phyloP scores from a whole-genome alignment of 1,140 invertebrate genomes.

The Rhopalosiphum padi region DNA sequence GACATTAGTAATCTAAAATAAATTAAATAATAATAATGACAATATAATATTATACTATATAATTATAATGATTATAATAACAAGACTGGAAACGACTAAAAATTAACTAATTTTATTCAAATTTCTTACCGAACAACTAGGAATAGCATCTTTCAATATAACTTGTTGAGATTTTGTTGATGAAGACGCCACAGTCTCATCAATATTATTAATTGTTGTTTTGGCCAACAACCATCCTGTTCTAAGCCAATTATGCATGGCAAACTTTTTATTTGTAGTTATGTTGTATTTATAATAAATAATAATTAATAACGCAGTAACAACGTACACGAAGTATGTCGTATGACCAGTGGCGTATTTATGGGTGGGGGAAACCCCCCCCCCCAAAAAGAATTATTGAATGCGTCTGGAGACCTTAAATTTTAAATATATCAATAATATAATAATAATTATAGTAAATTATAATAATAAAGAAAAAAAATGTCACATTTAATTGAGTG shows the following conservation, averaged over 20 bases:
- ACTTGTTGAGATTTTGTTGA: constrained; percentile 24
- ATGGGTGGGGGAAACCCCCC: too few species aligned
- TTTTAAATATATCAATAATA: too few species aligned
- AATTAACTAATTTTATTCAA: constrained; percentile 43
- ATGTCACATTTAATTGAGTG: too few species aligned
- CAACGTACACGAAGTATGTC: neutral
- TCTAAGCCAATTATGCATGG: constrained; percentile 8
- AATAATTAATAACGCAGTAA: constrained; percentile 19
- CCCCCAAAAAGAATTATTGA: too few species aligned
- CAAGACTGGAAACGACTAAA: constrained; percentile 31
- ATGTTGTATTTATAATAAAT: constrained; percentile 28
- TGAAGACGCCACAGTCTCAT: neutral
- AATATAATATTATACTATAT: neutral
- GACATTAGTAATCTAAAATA: neutral
- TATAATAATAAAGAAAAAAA: too few species aligned
- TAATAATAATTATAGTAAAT: too few species aligned
- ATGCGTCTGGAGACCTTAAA: too few species aligned
- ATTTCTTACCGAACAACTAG: neutral
- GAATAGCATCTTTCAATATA: constrained; percentile 37
- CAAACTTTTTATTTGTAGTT: constrained; percentile 10
- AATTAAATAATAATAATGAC: neutral
- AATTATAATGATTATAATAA: neutral
- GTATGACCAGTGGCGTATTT: too few species aligned
- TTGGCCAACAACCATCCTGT: neutral
- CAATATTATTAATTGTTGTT: neutral